Evolutionary conservation across 1,140 invertebrate species (phyloP).

Genomic region (Caenorhabditis tropicalis): DNA sequence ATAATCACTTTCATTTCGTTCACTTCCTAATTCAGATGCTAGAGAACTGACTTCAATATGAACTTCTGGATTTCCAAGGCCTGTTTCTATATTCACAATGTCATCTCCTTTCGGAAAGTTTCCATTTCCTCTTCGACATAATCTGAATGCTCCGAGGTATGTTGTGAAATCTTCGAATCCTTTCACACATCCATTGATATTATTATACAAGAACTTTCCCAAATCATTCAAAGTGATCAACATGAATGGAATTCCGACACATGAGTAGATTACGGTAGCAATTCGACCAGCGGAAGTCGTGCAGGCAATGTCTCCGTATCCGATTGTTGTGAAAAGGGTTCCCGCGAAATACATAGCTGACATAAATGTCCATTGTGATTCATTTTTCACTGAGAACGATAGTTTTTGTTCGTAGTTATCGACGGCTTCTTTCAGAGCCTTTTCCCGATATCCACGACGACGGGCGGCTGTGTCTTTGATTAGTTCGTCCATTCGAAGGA

Average conservation of each 20-base stretch:
- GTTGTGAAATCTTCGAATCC: constrained; percentile 38
- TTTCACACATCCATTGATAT: constrained; percentile 53
- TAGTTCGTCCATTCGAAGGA: constrained; percentile 49
- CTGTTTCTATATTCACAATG: not conserved
- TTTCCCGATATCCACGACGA: not conserved
- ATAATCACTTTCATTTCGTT: constrained; percentile 33
- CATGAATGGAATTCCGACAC: constrained; percentile 92
- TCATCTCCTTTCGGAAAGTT: constrained; percentile 34
- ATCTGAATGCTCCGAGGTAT: constrained; percentile 3
- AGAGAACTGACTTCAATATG: constrained; percentile 23
- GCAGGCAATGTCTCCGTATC: constrained; percentile 65
- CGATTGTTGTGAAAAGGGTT: constrained; percentile 70
- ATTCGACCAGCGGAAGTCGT: constrained; percentile 80
- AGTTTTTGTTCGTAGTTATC: constrained; percentile 62
- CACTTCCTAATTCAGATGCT: constrained; percentile 48
- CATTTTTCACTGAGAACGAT: constrained; percentile 45
- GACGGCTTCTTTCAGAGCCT: constrained; percentile 41
- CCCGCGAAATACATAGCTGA: constrained; percentile 64
- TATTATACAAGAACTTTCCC: constrained; percentile 74
- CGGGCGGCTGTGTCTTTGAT: not conserved
- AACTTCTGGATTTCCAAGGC: constrained; percentile 6
- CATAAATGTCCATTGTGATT: constrained; percentile 50
- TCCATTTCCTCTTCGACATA: constrained; percentile 25
- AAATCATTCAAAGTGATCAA: constrained; percentile 92
- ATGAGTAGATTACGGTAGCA: constrained; percentile 93